These are phyloP conservation scores for Lepus oiostolus DNA, from an alignment of 2,797 vertebrate genomes.

Conservation along the genomic window DNA sequence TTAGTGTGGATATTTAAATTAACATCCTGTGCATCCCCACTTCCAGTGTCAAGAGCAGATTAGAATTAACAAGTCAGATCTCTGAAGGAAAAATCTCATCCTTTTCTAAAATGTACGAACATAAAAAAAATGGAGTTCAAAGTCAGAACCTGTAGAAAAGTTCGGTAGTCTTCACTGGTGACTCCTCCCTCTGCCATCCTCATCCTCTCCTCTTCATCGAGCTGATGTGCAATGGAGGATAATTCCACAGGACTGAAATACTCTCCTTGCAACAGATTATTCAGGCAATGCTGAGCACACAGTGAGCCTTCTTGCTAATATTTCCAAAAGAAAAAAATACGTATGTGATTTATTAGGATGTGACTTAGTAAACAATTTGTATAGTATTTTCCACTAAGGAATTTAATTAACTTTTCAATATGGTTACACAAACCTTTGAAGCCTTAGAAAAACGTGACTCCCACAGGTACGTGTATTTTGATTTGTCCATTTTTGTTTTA, in stretches of 20 bases:
- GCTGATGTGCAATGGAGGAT: constrained; percentile 97
- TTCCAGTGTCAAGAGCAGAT: constrained; percentile 28
- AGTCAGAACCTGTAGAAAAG: constrained; percentile 94
- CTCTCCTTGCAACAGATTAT: constrained; percentile 98
- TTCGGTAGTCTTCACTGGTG: constrained; percentile 96
- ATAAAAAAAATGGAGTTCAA: background rate
- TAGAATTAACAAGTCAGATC: constrained; percentile 67
- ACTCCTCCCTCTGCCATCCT: constrained; percentile 99
- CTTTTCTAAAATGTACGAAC: constrained; percentile 4
- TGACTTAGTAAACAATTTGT: constrained; percentile 52
- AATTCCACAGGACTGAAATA: constrained; percentile 98
- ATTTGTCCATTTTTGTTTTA: constrained; percentile 34
- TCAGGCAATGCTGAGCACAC: constrained; percentile 98
- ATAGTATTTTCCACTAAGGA: constrained; percentile 2
- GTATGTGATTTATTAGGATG: constrained; percentile 51
- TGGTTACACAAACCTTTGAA: background rate
- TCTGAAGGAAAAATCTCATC: background rate
- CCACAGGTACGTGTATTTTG: background rate
- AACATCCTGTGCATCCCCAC: background rate
- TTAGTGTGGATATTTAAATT: constrained; percentile 58
- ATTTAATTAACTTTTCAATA: constrained; percentile 41
- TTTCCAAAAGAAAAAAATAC: constrained; percentile 71
- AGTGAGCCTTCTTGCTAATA: constrained; percentile 98
- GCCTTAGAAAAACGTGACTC: constrained; percentile 39
- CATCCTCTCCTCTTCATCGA: constrained; percentile 98